phyloP scores from a whole-genome alignment of 2,888 invertebrate species.

The Cantharis nigra region DNA sequence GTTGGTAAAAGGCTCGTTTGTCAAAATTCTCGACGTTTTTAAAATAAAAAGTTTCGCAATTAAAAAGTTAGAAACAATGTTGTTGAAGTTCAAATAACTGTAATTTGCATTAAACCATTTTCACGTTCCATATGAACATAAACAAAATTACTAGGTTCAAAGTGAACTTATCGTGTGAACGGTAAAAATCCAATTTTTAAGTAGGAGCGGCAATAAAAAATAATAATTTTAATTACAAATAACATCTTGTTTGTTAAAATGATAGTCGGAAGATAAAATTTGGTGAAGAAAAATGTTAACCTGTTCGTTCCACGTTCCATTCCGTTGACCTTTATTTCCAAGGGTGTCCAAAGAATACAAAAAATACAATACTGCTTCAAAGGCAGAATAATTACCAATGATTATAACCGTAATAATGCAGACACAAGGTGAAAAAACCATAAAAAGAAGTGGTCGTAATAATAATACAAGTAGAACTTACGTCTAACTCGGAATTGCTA shows the following conservation, averaged over 20 bases:
- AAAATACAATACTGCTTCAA: conserved; percentile 8
- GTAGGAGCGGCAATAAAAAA: background rate
- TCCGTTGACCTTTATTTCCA: background rate
- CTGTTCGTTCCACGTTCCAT: background rate
- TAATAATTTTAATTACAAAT: background rate
- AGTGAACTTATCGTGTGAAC: background rate
- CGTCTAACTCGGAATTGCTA: background rate
- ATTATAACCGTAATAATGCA: conserved; percentile 16
- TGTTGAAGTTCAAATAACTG: background rate
- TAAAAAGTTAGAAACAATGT: background rate
- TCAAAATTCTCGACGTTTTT: background rate
- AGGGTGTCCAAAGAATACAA: background rate
- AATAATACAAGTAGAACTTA: background rate
- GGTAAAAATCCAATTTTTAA: background rate
- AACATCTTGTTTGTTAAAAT: background rate
- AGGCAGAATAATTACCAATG: conserved; percentile 4
- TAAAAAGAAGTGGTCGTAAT: conserved; percentile 11
- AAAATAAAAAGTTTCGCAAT: background rate
- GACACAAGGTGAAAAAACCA: conserved; percentile 18
- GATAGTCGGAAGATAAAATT: background rate
- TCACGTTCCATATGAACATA: background rate
- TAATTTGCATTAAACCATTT: background rate
- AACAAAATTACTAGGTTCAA: background rate
- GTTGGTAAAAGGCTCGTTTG: background rate
- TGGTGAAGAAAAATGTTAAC: background rate